Evolutionary conservation across 2,888 invertebrate genomes (phyloP).

Genomic region (Steinernema hermaphroditum): DNA sequence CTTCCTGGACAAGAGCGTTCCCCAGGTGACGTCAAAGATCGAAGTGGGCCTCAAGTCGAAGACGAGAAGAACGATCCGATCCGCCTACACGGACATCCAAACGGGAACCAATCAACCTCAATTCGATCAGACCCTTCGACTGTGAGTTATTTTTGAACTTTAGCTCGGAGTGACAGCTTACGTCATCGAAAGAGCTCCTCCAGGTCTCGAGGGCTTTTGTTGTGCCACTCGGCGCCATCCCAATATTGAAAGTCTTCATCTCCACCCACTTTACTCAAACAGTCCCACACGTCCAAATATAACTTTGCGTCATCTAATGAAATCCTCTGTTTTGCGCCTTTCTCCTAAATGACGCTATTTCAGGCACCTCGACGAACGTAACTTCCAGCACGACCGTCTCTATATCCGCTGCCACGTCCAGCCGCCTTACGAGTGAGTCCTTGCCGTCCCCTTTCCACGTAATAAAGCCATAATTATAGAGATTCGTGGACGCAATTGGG

Average conservation of each 20-base stretch:
- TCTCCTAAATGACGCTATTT: neutral
- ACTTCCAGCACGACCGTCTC: slow-evolving; percentile 20
- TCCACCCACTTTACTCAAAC: too few species aligned
- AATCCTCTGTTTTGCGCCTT: too few species aligned
- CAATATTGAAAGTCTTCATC: too few species aligned
- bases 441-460: neutral
- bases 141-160: slow-evolving; percentile 18
- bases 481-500: slow-evolving; percentile 40
- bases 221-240: too few species aligned
- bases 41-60: neutral
- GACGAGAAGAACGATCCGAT: neutral
- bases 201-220: too few species aligned
- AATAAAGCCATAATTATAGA: neutral
- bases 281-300: too few species aligned
- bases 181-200: too few species aligned
- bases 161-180: too few species aligned
- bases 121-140: neutral
- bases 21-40: slow-evolving; percentile 10
- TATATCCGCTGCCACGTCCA: slow-evolving; percentile 7
- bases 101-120: neutral
- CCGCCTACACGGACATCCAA: neutral
- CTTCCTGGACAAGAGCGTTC: slow-evolving; percentile 6
- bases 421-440: neutral
- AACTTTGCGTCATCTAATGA: too few species aligned
- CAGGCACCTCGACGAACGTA: neutral